A percentile compares a stretch with the other conserved stretches of the same genome.
These are phyloP conservation scores for Chrysomallon squamiferum DNA, from an alignment of 1,140 invertebrate species.

Conservation along the genomic window DNA sequence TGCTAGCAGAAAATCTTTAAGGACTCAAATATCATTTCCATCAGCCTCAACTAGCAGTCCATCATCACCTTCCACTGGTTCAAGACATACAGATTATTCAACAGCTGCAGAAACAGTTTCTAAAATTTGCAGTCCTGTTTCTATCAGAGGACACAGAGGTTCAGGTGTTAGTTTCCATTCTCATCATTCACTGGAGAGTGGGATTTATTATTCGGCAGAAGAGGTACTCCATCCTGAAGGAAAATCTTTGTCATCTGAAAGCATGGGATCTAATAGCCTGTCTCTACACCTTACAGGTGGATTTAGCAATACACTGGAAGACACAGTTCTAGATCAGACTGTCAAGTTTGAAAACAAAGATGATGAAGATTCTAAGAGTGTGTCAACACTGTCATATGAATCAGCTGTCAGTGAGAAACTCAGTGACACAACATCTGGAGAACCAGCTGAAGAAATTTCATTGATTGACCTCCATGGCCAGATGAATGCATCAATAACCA, in stretches of 20 bases:
- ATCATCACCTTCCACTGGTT: constrained; percentile 12
- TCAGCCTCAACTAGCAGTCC: constrained; percentile 18
- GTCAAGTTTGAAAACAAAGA: constrained; percentile 12
- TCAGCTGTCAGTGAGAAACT: constrained; percentile 76
- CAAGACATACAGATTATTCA: not conserved
- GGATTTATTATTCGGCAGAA: constrained; percentile 50
- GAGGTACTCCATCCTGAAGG: constrained; percentile 24
- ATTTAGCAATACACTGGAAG: not conserved
- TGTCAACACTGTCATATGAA: constrained; percentile 76
- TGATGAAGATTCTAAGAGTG: constrained; percentile 18
- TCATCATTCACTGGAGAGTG: constrained; percentile 35
- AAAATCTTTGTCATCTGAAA: not conserved
- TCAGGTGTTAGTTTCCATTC: too few relatives aligned
- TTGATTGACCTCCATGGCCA: constrained; percentile 94
- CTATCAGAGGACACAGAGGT: constrained; percentile 6
- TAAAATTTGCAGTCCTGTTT: constrained; percentile 29
- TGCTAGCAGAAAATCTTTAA: too few relatives aligned
- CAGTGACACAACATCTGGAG: constrained; percentile 20
- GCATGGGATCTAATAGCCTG: too few relatives aligned
- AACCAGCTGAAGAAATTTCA: constrained; percentile 58
- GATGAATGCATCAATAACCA: constrained; percentile 89
- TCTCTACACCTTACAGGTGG: not conserved
- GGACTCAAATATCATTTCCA: not conserved
- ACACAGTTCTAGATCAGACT: not conserved
- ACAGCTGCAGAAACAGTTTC: constrained; percentile 25